Conservation (phyloP, 2,888 invertebrate genomes). For the Watsonalla cultraria region DNA sequence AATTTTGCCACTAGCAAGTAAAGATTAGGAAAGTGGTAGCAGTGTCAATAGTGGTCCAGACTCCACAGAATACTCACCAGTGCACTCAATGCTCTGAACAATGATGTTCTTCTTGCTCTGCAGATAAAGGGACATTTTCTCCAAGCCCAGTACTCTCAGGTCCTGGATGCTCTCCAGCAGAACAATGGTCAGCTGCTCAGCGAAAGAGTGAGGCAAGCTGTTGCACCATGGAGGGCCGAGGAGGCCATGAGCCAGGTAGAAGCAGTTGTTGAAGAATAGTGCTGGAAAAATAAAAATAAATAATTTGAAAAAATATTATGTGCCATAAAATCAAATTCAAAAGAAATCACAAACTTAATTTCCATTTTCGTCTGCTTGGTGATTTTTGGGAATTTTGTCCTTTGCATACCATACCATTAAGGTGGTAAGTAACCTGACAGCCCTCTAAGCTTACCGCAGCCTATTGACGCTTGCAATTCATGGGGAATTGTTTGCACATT, state of each 20-base stretch:
- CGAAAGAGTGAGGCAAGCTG: constrained; percentile 41
- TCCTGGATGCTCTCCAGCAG: constrained; percentile 65
- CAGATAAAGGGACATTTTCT: constrained; percentile 65
- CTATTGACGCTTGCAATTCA: too few species aligned
- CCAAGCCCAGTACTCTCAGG: constrained; percentile 60
- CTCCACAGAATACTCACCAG: constrained; percentile 35
- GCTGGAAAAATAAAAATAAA: constrained; percentile 39
- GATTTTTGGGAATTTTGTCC: too few species aligned
- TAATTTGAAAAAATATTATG: background rate
- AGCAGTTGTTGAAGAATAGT: constrained; percentile 74
- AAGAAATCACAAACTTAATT: too few species aligned
- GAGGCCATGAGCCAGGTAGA: constrained; percentile 69
- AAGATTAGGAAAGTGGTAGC: background rate
- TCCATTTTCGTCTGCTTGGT: too few species aligned
- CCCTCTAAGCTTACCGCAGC: too few species aligned
- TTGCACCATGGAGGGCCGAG: constrained; percentile 70
- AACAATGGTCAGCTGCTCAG: constrained; percentile 45
- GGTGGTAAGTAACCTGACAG: too few species aligned
- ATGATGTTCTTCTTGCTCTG: constrained; percentile 58
- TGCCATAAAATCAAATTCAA: background rate
- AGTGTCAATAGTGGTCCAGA: too few species aligned
- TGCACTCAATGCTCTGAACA: constrained; percentile 47
- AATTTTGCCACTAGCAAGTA: background rate
- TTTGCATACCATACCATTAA: too few species aligned
- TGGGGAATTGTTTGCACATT: too few species aligned